Percentiles rank a stretch among this genome's conserved stretches.
phyloP scores from a whole-genome alignment of 2,113 vertebrate species.

The Muntiacus muntjak region DNA sequence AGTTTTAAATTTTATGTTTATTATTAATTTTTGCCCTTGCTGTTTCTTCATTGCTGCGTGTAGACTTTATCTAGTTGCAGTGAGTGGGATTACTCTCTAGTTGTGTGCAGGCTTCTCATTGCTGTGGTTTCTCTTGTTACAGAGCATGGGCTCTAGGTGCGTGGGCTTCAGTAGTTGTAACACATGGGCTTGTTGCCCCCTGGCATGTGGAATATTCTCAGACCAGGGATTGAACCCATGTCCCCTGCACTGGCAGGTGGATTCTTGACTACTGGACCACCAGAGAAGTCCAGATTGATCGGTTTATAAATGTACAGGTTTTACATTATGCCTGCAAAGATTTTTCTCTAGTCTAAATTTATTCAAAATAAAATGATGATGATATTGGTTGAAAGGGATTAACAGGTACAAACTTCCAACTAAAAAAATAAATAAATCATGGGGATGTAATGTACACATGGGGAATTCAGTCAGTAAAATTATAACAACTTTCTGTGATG shows the following conservation, averaged over 20 bases:
- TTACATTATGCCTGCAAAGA: not conserved
- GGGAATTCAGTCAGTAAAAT: not conserved
- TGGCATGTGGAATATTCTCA: not conserved
- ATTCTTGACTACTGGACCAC: not conserved
- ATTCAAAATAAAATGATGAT: not conserved
- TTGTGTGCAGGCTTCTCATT: not conserved
- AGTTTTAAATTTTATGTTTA: not conserved
- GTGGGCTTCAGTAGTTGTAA: not conserved
- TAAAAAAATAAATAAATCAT: not conserved
- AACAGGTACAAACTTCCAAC: not conserved
- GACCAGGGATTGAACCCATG: not conserved
- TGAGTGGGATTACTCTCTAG: not conserved
- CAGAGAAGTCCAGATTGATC: not conserved
- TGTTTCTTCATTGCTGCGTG: not conserved
- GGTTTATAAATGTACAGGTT: not conserved
- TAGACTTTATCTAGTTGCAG: not conserved
- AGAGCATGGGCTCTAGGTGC: not conserved
- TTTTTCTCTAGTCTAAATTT: not conserved
- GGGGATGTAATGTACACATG: not conserved
- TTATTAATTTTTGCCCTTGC: not conserved
- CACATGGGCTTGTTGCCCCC: not conserved
- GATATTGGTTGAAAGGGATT: not conserved
- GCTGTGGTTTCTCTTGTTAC: not conserved
- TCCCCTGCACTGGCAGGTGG: not conserved
- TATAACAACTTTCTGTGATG: not conserved